These are phyloP conservation scores for Pedionomus torquatus DNA, from an alignment of 2,113 vertebrate species.

Conservation along the genomic window DNA sequence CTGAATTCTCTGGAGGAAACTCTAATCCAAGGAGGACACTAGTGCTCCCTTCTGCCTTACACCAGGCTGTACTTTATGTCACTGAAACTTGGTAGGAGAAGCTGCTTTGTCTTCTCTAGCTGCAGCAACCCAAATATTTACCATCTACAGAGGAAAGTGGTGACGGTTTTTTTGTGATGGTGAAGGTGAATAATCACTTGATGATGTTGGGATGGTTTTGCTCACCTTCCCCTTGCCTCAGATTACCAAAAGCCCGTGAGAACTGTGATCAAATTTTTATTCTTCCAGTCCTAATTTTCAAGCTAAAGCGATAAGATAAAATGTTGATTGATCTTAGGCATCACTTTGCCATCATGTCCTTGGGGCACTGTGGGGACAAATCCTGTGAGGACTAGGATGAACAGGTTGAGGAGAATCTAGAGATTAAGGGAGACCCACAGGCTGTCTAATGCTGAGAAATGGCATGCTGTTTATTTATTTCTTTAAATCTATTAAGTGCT, in stretches of 20 bases:
- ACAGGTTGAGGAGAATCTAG: neutral
- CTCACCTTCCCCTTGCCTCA: neutral
- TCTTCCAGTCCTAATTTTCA: neutral
- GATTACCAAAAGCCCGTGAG: neutral
- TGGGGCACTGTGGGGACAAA: neutral
- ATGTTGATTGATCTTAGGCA: neutral
- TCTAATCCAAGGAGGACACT: neutral
- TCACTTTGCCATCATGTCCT: neutral
- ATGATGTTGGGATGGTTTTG: neutral
- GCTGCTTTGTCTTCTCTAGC: neutral
- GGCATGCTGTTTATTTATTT: neutral
- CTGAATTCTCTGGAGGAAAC: neutral
- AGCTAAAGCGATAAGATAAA: neutral
- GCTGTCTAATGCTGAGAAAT: neutral
- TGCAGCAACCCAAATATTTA: neutral
- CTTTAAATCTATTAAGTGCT: neutral
- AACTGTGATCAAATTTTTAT: neutral
- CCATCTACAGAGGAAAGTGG: neutral
- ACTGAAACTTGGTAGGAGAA: neutral
- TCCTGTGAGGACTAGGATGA: neutral
- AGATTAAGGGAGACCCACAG: neutral
- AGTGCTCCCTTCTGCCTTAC: neutral
- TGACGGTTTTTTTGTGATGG: neutral
- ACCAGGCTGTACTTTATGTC: neutral
- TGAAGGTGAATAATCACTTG: neutral